phyloP scores from a whole-genome alignment of 35 echinoderm and acorn worm species.

The Heliocidaris tuberculata region DNA sequence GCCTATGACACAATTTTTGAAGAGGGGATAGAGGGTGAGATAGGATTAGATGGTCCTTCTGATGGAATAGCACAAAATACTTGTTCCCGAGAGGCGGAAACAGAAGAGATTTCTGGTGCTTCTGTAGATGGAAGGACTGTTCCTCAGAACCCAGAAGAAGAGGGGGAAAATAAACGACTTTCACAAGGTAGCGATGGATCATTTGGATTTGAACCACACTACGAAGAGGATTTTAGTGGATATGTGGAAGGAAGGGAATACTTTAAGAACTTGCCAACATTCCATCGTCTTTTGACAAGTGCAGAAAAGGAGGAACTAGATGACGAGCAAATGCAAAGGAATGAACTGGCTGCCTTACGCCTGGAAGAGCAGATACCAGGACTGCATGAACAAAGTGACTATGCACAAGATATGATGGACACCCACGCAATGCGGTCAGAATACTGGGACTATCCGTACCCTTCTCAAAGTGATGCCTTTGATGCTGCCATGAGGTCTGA shows the following conservation, averaged over 20 bases:
- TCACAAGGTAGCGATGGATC: background rate
- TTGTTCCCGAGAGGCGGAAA: background rate
- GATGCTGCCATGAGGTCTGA: background rate
- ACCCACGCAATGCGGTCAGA: background rate
- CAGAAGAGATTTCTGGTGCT: background rate
- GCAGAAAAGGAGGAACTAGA: background rate
- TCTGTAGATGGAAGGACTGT: background rate
- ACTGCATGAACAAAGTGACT: conserved; percentile 2
- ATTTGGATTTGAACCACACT: conserved; percentile 28
- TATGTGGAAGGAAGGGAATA: conserved; percentile 31
- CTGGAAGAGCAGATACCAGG: background rate
- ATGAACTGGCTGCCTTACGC: background rate
- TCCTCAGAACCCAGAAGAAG: background rate
- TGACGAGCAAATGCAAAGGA: background rate
- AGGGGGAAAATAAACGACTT: background rate
- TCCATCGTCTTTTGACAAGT: conserved; percentile 1
- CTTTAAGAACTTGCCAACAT: conserved; percentile 29
- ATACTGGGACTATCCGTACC: conserved; percentile 12
- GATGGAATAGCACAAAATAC: background rate
- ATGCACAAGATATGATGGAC: background rate
- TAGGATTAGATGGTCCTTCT: background rate
- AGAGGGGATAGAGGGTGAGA: background rate
- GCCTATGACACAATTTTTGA: background rate
- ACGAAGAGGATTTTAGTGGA: conserved; percentile 26
- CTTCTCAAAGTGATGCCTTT: background rate